A percentile compares a stretch with the other conserved stretches of the same genome.
Evolutionary conservation across 2,113 vertebrate species (phyloP).

Genomic region (Vanacampus margaritifer): DNA sequence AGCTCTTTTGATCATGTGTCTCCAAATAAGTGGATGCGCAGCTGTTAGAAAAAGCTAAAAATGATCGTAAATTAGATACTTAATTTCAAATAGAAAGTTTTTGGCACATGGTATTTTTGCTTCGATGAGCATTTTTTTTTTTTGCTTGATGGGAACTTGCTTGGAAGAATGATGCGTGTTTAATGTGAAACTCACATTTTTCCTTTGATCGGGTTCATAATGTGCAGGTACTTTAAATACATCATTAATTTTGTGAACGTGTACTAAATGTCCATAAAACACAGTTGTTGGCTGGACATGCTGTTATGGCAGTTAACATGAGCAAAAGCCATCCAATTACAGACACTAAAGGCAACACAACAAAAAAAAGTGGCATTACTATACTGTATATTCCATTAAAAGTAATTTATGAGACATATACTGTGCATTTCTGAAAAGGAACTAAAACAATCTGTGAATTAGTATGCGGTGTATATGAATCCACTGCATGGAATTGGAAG

Average conservation of each 20-base stretch:
- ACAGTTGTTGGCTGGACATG: not conserved
- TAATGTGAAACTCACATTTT: not conserved
- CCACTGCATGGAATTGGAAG: not conserved
- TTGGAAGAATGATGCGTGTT: not conserved
- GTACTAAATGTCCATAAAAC: not conserved
- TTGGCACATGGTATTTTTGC: constrained; percentile 11
- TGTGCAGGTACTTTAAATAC: not conserved
- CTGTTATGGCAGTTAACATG: not conserved
- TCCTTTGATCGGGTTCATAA: not conserved
- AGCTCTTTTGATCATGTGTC: constrained; percentile 48
- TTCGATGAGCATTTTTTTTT: not conserved
- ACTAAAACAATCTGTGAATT: not conserved
- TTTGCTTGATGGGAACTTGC: not conserved
- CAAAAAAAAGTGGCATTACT: not conserved
- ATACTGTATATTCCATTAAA: not conserved
- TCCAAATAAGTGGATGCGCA: constrained; percentile 30
- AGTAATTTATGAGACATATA: not conserved
- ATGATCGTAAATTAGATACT: constrained; percentile 26
- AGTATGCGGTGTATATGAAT: not conserved
- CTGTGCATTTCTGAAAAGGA: not conserved
- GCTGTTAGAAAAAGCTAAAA: constrained; percentile 28
- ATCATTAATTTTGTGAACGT: not conserved
- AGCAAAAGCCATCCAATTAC: not conserved
- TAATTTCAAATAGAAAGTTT: constrained; percentile 35
- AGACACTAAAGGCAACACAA: not conserved